Base-by-base conservation (phyloP, 2,797 vertebrate species). In the Acipenser ruthenus region DNA sequence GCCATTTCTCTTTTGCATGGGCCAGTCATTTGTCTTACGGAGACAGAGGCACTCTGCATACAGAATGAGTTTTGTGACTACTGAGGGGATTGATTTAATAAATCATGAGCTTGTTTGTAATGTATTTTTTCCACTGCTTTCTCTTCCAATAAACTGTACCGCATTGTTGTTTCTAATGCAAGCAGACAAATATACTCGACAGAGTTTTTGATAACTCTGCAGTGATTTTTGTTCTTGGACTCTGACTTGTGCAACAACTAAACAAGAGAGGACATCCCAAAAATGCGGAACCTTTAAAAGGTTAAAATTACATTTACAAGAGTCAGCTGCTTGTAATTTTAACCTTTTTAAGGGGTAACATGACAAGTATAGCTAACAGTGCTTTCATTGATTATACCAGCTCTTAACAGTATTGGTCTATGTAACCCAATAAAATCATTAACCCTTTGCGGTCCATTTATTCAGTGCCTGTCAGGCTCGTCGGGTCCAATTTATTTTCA, bases 21-120 rank as follows among this genome's bases (percentile, higher is more conserved):
- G 80, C 77, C 75, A 79, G 81, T 87, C 84, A 84, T 90, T 81
- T 73, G 80, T 88, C 83, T 88, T 73, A 65, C 72, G 66, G 77
- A 67, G 51, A 61, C 63, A 62, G 59, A 66, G 67, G 75, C 72
- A 72, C 70, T 76, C 70, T 65, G 84, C 86, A 87, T 89, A 82
- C 84, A 74, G 81, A 86, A 88, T 84, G 83, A 89, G 84, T 71
- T 78, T 4, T 70, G 79, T 84, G 86, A 86, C 81, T 83, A 84
- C 80, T 80, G 75, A 73, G 81, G 79, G 82, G 85, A 82, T 84
- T 83, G 82, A 87, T 89, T 89, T 87, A 85, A 91, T 89, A 89
- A 89, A 91, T 91, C 89, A 90, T 74, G 77, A 76, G 81, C 86
- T 87, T 86, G 85, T 89, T 90, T 89, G 82, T 84, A 85, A 80